Conservation (phyloP, 1,140 invertebrate genomes). For the Tetragonula clypearis region DNA sequence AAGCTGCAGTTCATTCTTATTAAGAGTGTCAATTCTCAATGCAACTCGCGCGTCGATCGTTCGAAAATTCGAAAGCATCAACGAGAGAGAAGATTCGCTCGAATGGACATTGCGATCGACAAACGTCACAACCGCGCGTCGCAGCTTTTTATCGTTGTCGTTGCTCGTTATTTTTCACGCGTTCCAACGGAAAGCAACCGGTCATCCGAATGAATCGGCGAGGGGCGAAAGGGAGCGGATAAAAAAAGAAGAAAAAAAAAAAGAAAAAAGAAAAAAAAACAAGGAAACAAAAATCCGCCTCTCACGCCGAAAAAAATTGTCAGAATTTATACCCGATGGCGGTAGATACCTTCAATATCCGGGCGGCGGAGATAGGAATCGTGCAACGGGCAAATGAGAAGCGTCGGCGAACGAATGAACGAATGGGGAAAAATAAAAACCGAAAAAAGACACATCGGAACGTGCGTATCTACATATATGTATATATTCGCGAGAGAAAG, state of each 20-base stretch:
- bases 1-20: too few relatives aligned
- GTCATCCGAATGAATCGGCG: background rate
- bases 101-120: conserved; percentile 14
- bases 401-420: conserved; percentile 26
- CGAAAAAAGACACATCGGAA: background rate
- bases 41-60: background rate
- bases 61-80: background rate
- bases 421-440: conserved; percentile 3
- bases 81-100: background rate
- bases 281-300: conserved; percentile 7
- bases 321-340: conserved; percentile 51
- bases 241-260: background rate
- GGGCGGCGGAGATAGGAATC: conserved; percentile 38
- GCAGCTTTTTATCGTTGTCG: conserved; percentile 35
- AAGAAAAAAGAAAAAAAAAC: background rate
- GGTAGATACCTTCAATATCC: conserved; percentile 50
- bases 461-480: background rate
- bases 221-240: too few relatives aligned
- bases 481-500: background rate
- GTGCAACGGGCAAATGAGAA: conserved; percentile 41
- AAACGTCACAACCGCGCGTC: conserved; percentile 5
- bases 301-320: conserved; percentile 38
- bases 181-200: background rate
- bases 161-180: conserved; percentile 45
- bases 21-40: too few relatives aligned